phyloP scores from a whole-genome alignment of 2,888 invertebrate species.

The Mactromeris polynyma region DNA sequence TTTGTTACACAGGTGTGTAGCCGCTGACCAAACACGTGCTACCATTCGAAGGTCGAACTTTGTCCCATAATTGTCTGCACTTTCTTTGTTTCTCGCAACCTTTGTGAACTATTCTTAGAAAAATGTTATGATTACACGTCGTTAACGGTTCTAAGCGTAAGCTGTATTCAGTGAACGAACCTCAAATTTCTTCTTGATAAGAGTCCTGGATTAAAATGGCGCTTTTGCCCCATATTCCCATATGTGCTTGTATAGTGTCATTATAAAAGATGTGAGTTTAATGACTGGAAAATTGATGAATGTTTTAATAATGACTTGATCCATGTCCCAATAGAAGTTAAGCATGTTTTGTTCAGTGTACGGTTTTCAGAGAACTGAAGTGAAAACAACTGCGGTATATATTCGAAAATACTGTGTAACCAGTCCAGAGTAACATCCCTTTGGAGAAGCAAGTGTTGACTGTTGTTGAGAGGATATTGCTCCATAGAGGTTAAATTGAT shows the following conservation, averaged over 20 bases:
- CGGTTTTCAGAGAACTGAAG: neutral
- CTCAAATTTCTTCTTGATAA: neutral
- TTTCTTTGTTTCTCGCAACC: constrained; percentile 33
- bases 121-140: neutral
- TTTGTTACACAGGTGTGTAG: constrained; percentile 43
- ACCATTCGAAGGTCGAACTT: constrained; percentile 17
- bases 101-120: neutral
- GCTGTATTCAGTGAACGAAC: neutral
- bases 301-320: neutral
- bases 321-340: neutral
- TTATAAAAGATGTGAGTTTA: neutral
- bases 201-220: neutral
- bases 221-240: neutral
- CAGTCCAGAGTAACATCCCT: no score
- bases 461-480: no score
- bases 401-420: no score
- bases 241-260: neutral
- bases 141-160: neutral
- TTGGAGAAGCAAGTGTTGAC: no score
- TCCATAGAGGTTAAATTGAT: no score
- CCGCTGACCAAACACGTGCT: constrained; percentile 38
- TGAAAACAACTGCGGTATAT: no score
- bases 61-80: constrained; percentile 40
- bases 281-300: neutral
- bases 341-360: neutral